Conservation (phyloP, 2,113 vertebrate species). For the Pygathrix nemaeus region DNA sequence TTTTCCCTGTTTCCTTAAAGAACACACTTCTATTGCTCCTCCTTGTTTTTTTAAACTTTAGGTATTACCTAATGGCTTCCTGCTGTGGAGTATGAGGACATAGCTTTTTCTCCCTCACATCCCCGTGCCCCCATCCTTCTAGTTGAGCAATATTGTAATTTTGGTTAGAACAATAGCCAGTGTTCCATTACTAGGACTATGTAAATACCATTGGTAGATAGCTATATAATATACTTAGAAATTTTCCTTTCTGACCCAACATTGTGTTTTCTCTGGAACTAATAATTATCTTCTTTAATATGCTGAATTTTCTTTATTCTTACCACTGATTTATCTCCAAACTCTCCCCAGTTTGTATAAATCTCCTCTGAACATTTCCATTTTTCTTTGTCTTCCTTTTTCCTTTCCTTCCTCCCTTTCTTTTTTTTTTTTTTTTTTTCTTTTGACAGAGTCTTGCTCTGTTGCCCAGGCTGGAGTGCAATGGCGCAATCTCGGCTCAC, state of each 20-base stretch:
- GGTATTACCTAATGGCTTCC: not conserved
- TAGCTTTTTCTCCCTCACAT: not conserved
- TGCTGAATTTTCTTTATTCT: not conserved
- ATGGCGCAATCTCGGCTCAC: too few species aligned
- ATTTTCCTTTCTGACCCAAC: not conserved
- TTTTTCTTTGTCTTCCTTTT: not conserved
- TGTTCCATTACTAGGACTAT: not conserved
- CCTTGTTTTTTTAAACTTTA: not conserved
- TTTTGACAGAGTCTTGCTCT: too few species aligned
- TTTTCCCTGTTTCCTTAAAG: not conserved
- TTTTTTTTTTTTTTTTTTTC: too few species aligned
- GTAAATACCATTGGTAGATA: not conserved
- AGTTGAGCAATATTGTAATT: not conserved
- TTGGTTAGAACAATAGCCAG: not conserved
- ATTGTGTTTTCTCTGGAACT: not conserved
- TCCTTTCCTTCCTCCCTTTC: too few species aligned
- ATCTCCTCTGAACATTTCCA: not conserved
- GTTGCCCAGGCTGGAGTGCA: too few species aligned
- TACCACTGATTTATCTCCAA: not conserved
- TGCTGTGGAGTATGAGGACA: not conserved
- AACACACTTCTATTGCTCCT: not conserved
- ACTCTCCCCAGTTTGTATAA: not conserved
- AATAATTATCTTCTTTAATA: not conserved
- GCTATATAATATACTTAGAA: not conserved
- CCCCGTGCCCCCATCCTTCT: too few species aligned